Evolutionary conservation across 2,113 vertebrate species (phyloP), one percentile per base, ranked within the genome.

Genomic region (Lagopus muta): DNA sequence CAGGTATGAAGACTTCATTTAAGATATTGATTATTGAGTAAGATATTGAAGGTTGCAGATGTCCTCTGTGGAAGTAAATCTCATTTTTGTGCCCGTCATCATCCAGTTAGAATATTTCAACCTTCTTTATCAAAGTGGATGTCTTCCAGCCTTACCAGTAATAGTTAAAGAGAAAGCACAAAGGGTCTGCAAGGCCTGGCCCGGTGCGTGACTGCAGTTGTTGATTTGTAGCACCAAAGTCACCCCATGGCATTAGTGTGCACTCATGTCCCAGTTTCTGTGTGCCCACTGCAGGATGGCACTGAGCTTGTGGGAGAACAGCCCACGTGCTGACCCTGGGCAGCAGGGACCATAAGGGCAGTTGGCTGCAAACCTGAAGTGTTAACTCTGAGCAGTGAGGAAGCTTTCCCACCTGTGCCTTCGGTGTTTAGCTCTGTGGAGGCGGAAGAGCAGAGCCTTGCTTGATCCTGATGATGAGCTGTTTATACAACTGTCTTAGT

Each of bases 141-240:
- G 22, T 54, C 54, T 62, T 62, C 22, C 32, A 65, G 21, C 21
- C 2, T 43, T 77, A 18, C 4, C 36, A 20, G 50, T 76, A 15
- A 43, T 13, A 17, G 13, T 36, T 21, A 47, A 34, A 36, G 6
- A 10, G 21, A 32, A 40, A n/a, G 1, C 6, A 2, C 4, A 5
- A 5, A 32, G 64, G 80, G 14, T 13, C 43, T 74, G 10, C 13
- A 15, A 40, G 42, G 47, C 19, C n/a, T 85, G 78, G n/a, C 3
- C n/a, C 14, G 14, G n/a, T 0, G 0, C 42, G 2, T 71, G 1
- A 0, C 18, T 55, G 80, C 60, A 15, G 22, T 4, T 70, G 14
- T 21, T 82, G 58, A 6, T 42, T 34, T 1, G 58, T 5, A 32
- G 48, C 28, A 57, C 0, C 60, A 47, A 43, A 80, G 50, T 86